Evolutionary conservation across 2,888 invertebrate species (phyloP).

Genomic region (Terebella lapidaria): DNA sequence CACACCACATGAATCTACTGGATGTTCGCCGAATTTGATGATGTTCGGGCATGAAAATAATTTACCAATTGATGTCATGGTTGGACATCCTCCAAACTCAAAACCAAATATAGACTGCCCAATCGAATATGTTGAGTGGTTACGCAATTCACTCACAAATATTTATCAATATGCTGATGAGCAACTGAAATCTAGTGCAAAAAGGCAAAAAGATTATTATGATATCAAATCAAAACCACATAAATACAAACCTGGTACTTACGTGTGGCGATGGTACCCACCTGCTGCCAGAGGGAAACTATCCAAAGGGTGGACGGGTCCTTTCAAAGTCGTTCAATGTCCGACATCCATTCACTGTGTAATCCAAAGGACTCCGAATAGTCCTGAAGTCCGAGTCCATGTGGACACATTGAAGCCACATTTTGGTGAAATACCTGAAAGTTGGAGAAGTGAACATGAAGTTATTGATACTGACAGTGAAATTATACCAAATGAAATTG

Average conservation of each 20-base stretch:
- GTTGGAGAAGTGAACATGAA: no score
- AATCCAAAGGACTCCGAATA: not conserved
- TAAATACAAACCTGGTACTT: not conserved
- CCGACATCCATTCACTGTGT: not conserved
- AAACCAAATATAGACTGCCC: not conserved
- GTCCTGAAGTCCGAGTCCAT: not conserved
- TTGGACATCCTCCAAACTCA: not conserved
- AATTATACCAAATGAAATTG: not conserved
- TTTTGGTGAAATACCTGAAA: not conserved
- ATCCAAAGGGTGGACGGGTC: not conserved
- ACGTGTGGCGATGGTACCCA: not conserved
- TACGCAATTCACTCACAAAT: not conserved
- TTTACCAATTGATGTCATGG: constrained; percentile 23
- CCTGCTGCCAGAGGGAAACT: not conserved
- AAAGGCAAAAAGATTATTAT: not conserved
- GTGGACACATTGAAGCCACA: not conserved
- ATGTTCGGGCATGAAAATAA: constrained; percentile 21
- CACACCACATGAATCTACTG: constrained; percentile 18
- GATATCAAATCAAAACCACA: not conserved
- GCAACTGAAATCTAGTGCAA: not conserved
- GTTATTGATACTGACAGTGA: not conserved
- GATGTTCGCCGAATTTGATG: constrained; percentile 19
- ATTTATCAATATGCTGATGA: not conserved
- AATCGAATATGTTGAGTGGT: constrained; percentile 8
- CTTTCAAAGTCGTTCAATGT: not conserved